A percentile compares a stretch with the other conserved stretches of the same genome.
Conservation (phyloP, 2,113 vertebrate genomes). For the Sula dactylatra region DNA sequence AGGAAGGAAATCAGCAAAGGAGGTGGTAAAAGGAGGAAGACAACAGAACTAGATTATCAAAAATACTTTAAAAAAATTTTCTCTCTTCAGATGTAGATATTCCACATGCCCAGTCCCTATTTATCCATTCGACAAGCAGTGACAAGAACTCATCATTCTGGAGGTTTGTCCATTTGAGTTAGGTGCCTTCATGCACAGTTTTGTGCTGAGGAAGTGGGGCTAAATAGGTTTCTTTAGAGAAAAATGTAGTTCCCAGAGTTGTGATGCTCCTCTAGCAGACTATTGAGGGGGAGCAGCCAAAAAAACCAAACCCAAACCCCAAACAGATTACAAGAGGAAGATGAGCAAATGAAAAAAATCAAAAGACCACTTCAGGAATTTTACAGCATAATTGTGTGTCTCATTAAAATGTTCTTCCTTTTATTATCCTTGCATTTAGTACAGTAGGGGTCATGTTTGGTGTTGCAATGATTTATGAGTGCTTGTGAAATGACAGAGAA, state of each 20-base stretch:
- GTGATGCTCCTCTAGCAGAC: neutral
- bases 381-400: neutral
- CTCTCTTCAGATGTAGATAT: neutral
- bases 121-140: neutral
- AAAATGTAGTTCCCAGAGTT: neutral
- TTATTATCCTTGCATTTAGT: neutral
- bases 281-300: neutral
- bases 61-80: neutral
- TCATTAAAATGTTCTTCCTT: neutral
- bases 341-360: neutral
- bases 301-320: neutral
- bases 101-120: neutral
- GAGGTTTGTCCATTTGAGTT: neutral
- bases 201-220: neutral
- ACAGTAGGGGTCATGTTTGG: neutral
- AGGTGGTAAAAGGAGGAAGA: neutral
- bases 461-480: neutral
- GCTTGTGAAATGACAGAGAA: neutral
- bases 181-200: neutral
- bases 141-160: neutral
- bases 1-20: neutral
- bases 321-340: neutral
- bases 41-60: neutral
- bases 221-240: neutral
- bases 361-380: neutral